A percentile compares a stretch with the other conserved stretches of the same genome.
Conservation (phyloP, 1,140 invertebrate genomes). For the Zaprionus capensis region DNA sequence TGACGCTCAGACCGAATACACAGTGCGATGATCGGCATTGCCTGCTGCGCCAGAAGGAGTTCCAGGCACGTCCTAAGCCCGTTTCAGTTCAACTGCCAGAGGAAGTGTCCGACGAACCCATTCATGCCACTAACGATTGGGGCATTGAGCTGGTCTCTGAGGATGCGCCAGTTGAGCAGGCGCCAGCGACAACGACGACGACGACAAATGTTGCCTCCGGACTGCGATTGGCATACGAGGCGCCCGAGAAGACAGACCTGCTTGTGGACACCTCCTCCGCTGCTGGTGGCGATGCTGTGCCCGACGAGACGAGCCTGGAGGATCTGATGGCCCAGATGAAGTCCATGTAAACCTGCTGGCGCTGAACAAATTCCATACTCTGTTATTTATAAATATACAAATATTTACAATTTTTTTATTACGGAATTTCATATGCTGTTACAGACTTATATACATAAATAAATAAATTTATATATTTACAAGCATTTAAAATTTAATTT, state of each 20-base stretch:
- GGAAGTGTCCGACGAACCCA: slow-evolving; percentile 86
- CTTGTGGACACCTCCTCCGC: slow-evolving; percentile 32
- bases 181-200: neutral
- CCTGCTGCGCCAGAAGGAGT: slow-evolving; percentile 90
- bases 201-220: slow-evolving; percentile 53
- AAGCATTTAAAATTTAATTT: neutral
- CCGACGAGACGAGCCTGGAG: slow-evolving; percentile 89
- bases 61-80: slow-evolving; percentile 86
- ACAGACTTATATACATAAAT: slow-evolving; percentile 4
- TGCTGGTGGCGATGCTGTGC: slow-evolving; percentile 71
- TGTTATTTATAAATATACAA: slow-evolving; percentile 49
- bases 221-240: slow-evolving; percentile 87
- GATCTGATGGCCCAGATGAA: slow-evolving; percentile 97
- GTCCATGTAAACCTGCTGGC: slow-evolving; percentile 86
- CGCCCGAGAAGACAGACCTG: slow-evolving; percentile 83
- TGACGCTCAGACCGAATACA: slow-evolving; percentile 96
- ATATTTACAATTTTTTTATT: slow-evolving; percentile 33
- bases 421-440: neutral
- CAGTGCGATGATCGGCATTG: slow-evolving; percentile 95
- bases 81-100: slow-evolving; percentile 86
- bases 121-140: slow-evolving; percentile 97
- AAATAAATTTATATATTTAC: slow-evolving; percentile 12
- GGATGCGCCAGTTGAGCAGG: slow-evolving; percentile 39
- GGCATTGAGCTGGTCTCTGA: slow-evolving; percentile 86
- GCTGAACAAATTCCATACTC: slow-evolving; percentile 47